Percentiles rank a stretch among this genome's conserved stretches.
Evolutionary conservation across 2,888 invertebrate species (phyloP).

Genomic region (Drosophila kokeensis): DNA sequence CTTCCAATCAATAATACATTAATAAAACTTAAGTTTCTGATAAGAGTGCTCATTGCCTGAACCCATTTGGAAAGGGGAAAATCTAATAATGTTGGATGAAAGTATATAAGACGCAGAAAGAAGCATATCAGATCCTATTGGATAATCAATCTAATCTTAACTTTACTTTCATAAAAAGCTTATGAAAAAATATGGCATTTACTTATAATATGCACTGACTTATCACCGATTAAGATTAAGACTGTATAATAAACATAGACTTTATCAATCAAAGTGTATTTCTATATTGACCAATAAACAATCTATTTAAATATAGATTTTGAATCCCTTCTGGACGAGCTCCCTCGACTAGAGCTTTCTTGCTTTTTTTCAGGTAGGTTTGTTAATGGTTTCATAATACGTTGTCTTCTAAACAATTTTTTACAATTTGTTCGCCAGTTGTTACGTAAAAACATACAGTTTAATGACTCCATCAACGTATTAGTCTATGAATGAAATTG

Average conservation of each 20-base stretch:
- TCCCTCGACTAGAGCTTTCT: neutral
- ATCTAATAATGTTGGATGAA: neutral
- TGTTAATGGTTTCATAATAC: neutral
- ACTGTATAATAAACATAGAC: neutral
- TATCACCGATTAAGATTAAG: neutral
- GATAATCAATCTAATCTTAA: neutral
- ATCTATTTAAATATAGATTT: neutral
- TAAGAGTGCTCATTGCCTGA: neutral
- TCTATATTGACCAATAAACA: neutral
- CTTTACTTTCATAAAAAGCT: neutral
- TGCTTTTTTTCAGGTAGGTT: neutral
- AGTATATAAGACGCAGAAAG: neutral
- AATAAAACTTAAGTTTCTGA: neutral
- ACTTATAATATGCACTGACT: neutral
- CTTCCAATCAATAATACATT: neutral
- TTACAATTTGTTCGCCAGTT: neutral
- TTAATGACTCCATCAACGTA: neutral
- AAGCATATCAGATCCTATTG: neutral
- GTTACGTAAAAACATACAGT: neutral
- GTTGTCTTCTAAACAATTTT: neutral
- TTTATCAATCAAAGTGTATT: neutral
- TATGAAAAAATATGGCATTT: neutral
- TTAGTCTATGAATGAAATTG: neutral
- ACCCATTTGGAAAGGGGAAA: neutral
- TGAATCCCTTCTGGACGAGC: neutral